A percentile compares a stretch with the other conserved stretches of the same genome.
These are phyloP conservation scores for Porites rus DNA, from an alignment of 92 coral and sea anemone species.

Conservation along the genomic window DNA sequence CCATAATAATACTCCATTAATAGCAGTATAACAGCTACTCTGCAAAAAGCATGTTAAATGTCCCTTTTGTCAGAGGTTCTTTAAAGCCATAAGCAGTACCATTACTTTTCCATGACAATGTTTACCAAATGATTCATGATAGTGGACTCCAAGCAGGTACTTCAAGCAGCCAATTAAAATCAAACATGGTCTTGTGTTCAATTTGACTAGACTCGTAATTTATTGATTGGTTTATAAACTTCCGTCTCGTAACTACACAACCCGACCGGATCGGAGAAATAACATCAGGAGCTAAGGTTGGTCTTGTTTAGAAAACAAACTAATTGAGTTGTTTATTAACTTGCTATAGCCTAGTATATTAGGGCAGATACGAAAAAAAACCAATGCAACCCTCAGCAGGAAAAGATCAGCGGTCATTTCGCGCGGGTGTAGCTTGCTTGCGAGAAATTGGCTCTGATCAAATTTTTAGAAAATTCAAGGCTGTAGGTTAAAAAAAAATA, in stretches of 20 bases:
- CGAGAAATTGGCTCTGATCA: too few relatives aligned
- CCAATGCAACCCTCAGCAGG: background rate
- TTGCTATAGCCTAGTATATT: background rate
- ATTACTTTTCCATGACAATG: background rate
- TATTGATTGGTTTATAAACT: slow-evolving; percentile 19
- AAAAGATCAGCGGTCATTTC: background rate
- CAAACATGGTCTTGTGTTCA: background rate
- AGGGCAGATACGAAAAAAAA: background rate
- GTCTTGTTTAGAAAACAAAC: slow-evolving; percentile 6
- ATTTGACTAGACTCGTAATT: slow-evolving; percentile 4
- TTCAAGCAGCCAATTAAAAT: slow-evolving; percentile 8
- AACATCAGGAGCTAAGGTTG: slow-evolving; percentile 10
- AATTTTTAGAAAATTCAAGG: too few relatives aligned
- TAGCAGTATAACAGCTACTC: too few relatives aligned
- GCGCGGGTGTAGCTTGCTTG: too few relatives aligned
- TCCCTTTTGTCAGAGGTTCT: too few relatives aligned
- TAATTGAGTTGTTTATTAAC: too few relatives aligned
- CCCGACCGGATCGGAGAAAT: slow-evolving; percentile 3
- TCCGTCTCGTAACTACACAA: slow-evolving; percentile 3
- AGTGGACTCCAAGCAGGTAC: slow-evolving; percentile 16
- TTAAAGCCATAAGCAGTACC: too few relatives aligned
- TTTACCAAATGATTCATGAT: slow-evolving; percentile 30
- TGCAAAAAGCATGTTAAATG: too few relatives aligned
- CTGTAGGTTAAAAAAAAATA: too few relatives aligned
- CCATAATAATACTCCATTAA: too few relatives aligned